Evolutionary conservation across 53 echinoderm and acorn worm species (phyloP), one percentile per base, ranked within the genome.

Genomic region (Hippasteria phrygiana): DNA sequence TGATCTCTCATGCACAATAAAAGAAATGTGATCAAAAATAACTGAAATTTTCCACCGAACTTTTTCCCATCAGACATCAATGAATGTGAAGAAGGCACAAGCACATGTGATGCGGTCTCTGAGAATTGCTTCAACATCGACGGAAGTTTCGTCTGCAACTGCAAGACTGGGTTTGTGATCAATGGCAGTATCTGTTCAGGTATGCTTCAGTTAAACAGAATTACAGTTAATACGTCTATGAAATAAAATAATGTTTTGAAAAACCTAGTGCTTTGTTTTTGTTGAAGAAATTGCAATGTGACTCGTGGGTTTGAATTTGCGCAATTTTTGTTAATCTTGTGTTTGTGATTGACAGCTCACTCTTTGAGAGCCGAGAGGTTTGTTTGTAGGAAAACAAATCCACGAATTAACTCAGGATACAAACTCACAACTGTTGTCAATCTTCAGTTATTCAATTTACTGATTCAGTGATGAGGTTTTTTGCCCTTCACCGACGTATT

Each of bases 51-150:
- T 65, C 0, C 29, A 33, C 8, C 14, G 8, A n/a, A n/a, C n/a
- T 65, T 1, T 4, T 26, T 64, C 14, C 28, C 50, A 33, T 2
- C 37, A 94, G 94, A 96, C 84, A 87, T 90, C 41, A 87, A 95
- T 86, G 95, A 95, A 55, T 95, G 95, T 43, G 34, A 6, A 26
- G 87, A 89, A 24, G 95, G 89, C 13, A 89, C 45, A 20, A 89
- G 71, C 31, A 74, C 63, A 43, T 95, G 95, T 65, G 90, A 95
- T 47, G 32, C 41, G 2, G 65, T 65, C 17, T 77, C 89, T 39
- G 78, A 93, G 64, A 82, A 76, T 18, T 96, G 96, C 55, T 88
- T 91, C 55, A 96, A 96, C 79, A 92, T 65, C 6, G 83, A 71
- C 16, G 96, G 96, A 17, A 22, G 76, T 34, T 94, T 80, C 50